These are phyloP conservation scores for Apodemus sylvaticus DNA, from an alignment of 2,113 vertebrate genomes.

Conservation along the genomic window DNA sequence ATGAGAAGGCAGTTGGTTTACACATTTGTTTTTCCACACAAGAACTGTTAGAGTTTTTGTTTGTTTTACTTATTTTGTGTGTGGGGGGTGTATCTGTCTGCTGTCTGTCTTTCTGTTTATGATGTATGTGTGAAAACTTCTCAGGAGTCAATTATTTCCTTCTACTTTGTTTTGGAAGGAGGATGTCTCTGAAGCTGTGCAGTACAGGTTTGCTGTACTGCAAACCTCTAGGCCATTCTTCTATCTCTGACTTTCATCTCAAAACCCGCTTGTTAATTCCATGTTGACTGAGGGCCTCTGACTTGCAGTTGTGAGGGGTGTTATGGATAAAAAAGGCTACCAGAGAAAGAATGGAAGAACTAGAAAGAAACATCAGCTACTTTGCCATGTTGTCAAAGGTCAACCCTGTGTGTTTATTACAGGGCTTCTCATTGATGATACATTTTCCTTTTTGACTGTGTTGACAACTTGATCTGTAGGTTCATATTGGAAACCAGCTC, in stretches of 20 bases:
- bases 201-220: background rate
- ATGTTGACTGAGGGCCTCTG: background rate
- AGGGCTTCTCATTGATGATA: conserved; percentile 35
- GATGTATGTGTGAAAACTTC: background rate
- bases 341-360: background rate
- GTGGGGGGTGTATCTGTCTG: background rate
- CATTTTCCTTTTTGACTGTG: conserved; percentile 41
- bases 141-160: background rate
- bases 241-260: background rate
- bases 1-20: background rate
- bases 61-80: background rate
- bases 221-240: background rate
- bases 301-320: background rate
- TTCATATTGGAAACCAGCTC: conserved; percentile 60
- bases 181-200: background rate
- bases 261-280: background rate
- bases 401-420: conserved; percentile 51
- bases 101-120: background rate
- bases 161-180: background rate
- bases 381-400: conserved; percentile 49
- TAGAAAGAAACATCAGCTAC: conserved; percentile 25
- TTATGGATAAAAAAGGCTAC: background rate
- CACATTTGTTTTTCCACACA: conserved; percentile 15
- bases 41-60: background rate
- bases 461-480: conserved; percentile 71